Evolutionary conservation across 2,113 vertebrate species (phyloP).

Genomic region (Chamaetylas fuelleborni): DNA sequence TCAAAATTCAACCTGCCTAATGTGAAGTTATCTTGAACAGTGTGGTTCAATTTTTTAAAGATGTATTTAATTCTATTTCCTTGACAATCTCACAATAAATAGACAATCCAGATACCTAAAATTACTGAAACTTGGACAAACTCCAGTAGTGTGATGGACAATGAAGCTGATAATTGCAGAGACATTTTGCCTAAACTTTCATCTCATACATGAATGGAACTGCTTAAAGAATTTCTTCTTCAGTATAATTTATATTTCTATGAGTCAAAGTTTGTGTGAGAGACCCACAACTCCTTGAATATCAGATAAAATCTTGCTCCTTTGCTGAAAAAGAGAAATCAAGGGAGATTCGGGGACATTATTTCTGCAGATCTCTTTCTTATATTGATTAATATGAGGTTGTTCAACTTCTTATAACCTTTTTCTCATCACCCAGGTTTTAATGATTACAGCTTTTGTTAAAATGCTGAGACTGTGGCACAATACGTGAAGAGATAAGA

Average conservation of each 20-base stretch:
- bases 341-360: fast-evolving
- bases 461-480: not conserved
- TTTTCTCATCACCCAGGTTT: not conserved
- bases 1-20: not conserved
- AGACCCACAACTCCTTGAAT: not conserved
- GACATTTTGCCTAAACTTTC: not conserved
- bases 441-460: not conserved
- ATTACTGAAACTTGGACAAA: not conserved
- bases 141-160: not conserved
- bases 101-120: not conserved
- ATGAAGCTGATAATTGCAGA: not conserved
- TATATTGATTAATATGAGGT: not conserved
- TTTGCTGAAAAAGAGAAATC: not conserved
- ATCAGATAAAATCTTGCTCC: not conserved
- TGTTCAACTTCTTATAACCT: not conserved
- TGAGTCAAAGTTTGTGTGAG: not conserved
- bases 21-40: not conserved
- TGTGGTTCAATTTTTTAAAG: not conserved
- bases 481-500: not conserved
- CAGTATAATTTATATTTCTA: not conserved
- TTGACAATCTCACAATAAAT: not conserved
- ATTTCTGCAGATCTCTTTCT: not conserved
- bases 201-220: not conserved
- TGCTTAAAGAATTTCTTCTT: not conserved
- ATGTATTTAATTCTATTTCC: not conserved